Evolutionary conservation across 2,797 vertebrate genomes (phyloP).

Genomic region (Lutjanus argentimaculatus): DNA sequence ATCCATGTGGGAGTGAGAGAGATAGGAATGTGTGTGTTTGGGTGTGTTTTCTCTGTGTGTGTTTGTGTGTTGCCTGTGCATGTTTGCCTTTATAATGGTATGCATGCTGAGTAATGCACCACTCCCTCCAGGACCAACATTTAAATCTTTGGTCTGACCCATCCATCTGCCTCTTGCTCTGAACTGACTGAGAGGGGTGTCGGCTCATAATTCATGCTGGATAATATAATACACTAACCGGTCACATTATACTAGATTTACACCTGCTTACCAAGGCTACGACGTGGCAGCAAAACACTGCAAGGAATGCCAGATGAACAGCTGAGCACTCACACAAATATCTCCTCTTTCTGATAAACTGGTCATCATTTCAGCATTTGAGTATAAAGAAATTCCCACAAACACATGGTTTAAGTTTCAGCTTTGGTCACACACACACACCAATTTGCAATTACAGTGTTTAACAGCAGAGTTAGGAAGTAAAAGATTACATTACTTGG

Average conservation of each 20-base stretch:
- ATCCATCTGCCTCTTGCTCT: slow-evolving; percentile 44
- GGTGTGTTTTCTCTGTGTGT: slow-evolving; percentile 10
- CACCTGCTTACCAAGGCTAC: slow-evolving; percentile 30
- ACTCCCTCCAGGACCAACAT: slow-evolving; percentile 34
- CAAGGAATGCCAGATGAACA: not conserved
- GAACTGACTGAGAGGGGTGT: slow-evolving; percentile 26
- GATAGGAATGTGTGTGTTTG: slow-evolving; percentile 4
- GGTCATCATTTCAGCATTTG: slow-evolving; percentile 1
- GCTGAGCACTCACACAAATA: slow-evolving; percentile 11
- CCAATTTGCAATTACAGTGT: not conserved
- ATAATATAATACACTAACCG: slow-evolving; percentile 45
- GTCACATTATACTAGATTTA: slow-evolving; percentile 50
- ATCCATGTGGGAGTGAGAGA: slow-evolving; percentile 11
- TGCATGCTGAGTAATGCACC: slow-evolving; percentile 42
- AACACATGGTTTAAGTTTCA: not conserved
- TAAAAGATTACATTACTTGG: no score
- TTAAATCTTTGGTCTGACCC: slow-evolving; percentile 52
- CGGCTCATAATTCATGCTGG: slow-evolving; percentile 40
- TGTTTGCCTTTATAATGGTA: slow-evolving; percentile 31
- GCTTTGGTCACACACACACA: not conserved
- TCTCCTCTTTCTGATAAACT: slow-evolving; percentile 3
- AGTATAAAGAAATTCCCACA: slow-evolving; percentile 3
- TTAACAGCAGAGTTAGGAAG: not conserved
- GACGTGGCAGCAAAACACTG: slow-evolving; percentile 24
- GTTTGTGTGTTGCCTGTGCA: slow-evolving; percentile 14